phyloP scores from a whole-genome alignment of 92 coral and sea anemone species.

The Desmophyllum pertusum region DNA sequence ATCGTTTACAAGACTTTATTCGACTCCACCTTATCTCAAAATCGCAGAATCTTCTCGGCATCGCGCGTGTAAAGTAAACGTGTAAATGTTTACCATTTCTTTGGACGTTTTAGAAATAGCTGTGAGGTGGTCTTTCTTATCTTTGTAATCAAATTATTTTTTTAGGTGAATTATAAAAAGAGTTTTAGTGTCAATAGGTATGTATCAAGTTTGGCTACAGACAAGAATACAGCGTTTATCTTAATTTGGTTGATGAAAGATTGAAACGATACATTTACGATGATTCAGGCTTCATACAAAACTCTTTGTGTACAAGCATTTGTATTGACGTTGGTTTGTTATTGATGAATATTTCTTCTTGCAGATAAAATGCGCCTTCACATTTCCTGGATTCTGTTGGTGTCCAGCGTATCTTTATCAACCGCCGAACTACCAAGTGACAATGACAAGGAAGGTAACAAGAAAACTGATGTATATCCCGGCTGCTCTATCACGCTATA shows the following conservation, averaged over 20 bases:
- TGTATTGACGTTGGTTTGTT: not conserved
- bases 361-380: constrained; percentile 20
- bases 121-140: not conserved
- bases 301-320: not conserved
- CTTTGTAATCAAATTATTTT: not conserved
- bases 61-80: not conserved
- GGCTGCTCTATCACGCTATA: too few species aligned
- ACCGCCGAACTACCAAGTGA: constrained; percentile 23
- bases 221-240: not conserved
- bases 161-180: constrained; percentile 1
- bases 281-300: too few species aligned
- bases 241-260: constrained; percentile 2
- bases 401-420: constrained; percentile 12
- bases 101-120: not conserved
- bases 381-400: constrained; percentile 27
- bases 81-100: constrained; percentile 2
- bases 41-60: not conserved
- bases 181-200: not conserved
- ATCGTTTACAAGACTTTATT: not conserved
- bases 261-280: not conserved
- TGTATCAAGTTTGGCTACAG: constrained; percentile 5
- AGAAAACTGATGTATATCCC: too few species aligned
- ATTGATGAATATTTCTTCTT: too few species aligned
- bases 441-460: constrained; percentile 26
- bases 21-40: not conserved